Evolutionary conservation across 1,140 invertebrate species (phyloP), one percentile per base, ranked within the genome.

Genomic region (Maniola jurtina): DNA sequence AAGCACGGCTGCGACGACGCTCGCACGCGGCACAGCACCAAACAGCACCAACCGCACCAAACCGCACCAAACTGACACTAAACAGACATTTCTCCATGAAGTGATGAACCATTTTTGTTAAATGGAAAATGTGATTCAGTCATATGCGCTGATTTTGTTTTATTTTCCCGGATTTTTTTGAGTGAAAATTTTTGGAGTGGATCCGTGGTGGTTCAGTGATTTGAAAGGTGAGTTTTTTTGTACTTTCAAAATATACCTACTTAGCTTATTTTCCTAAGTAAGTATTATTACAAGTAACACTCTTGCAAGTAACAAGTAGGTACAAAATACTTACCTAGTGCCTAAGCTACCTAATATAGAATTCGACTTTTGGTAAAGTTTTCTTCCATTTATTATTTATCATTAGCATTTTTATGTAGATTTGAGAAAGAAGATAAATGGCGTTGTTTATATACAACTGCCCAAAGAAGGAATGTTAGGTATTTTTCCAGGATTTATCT

Each of bases 51-150:
- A n/a, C 40, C 10, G 9, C 36, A 36, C 36, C 9, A 36, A 38
- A 0, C 38, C 6, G 38, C 45, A 48, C 11, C 45, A n/a, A 6
- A 48, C 45, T 14, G 11, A 14, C 45, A 11, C 6, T n/a, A 11
- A 16, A 16, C 6, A 16, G 14, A 6, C 10, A 15, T 16, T 25
- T 52, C 10, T 25, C 2, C 16, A 52, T 52, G 48, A 16, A 16
- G 48, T 71, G 84, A 85, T 86, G 83, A 87, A 87, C 81, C 84
- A 87, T 87, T 84, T 85, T 86, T 83, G 73, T 80, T 65, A 66
- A 64, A 75, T 68, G 78, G 80, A 87, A 87, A 87, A 87, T 87
- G 84, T 87, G 84, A 85, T 85, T 85, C 83, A 84, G 76, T 84
- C 84, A 75, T 55, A 55, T 55, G 61, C 61, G 42, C 58, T 66